Conservation (phyloP, 2,113 vertebrate species). For the Pteruthius melanotis region DNA sequence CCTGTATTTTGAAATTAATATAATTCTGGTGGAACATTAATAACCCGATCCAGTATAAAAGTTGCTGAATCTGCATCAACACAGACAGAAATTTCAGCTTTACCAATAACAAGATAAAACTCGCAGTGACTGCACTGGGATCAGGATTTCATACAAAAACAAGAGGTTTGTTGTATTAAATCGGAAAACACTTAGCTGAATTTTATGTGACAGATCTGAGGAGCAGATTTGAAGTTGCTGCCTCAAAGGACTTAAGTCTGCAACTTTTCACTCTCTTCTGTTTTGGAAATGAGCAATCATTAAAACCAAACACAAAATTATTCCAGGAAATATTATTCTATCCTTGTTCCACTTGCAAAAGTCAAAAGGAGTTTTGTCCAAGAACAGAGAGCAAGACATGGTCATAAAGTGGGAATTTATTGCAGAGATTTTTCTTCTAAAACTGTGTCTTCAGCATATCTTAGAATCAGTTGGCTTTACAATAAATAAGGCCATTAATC, state of each 20-base stretch:
- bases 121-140: not conserved
- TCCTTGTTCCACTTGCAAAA: slow-evolving; percentile 37
- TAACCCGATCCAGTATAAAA: not conserved
- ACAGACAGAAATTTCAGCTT: not conserved
- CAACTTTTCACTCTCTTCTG: not conserved
- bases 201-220: not conserved
- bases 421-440: slow-evolving; percentile 17
- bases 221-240: not conserved
- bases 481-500: slow-evolving; percentile 65
- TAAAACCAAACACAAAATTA: slow-evolving; percentile 39
- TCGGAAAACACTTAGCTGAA: not conserved
- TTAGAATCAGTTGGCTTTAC: slow-evolving; percentile 2
- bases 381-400: slow-evolving; percentile 1
- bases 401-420: slow-evolving; percentile 5
- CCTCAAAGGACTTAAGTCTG: not conserved
- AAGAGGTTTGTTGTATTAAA: not conserved
- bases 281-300: slow-evolving; percentile 36
- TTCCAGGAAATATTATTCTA: slow-evolving; percentile 50
- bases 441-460: slow-evolving; percentile 46
- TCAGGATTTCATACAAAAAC: not conserved
- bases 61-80: not conserved
- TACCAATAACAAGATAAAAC: not conserved
- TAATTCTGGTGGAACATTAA: not conserved
- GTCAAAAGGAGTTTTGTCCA: slow-evolving; percentile 36
- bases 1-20: not conserved